phyloP scores from a whole-genome alignment of 1,140 invertebrate species.

The Megalonaias nervosa region DNA sequence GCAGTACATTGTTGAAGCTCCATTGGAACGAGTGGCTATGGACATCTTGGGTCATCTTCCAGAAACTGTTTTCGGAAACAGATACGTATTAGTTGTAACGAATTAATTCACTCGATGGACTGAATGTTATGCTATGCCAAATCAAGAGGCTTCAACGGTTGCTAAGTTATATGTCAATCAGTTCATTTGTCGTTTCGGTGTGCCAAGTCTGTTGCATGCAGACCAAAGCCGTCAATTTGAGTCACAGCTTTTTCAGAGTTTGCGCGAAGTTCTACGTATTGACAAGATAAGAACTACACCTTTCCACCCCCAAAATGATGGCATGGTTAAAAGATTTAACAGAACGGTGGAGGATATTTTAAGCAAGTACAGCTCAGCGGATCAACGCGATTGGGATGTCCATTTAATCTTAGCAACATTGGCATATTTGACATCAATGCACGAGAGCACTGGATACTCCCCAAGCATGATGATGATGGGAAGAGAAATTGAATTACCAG shows the following conservation, averaged over 20 bases:
- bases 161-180: conserved; percentile 20
- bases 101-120: conserved; percentile 3
- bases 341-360: too few relatives aligned
- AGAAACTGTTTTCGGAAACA: background rate
- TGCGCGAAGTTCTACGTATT: conserved; percentile 23
- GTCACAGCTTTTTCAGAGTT: conserved; percentile 14
- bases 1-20: background rate
- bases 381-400: too few relatives aligned
- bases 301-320: conserved; percentile 37
- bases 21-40: conserved; percentile 2
- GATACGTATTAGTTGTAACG: background rate
- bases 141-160: conserved; percentile 1
- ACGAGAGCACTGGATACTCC: conserved; percentile 32
- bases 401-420: too few relatives aligned
- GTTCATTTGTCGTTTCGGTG: conserved; percentile 15
- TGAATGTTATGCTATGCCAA: background rate
- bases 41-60: conserved; percentile 2
- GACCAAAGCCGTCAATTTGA: conserved; percentile 32
- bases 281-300: conserved; percentile 29
- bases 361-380: too few relatives aligned
- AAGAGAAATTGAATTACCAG: conserved; percentile 29
- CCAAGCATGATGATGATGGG: conserved; percentile 47
- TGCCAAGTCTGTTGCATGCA: conserved; percentile 23
- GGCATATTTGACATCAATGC: too few relatives aligned
- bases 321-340: conserved; percentile 54